Base-by-base conservation (phyloP, 2,797 vertebrate genomes). In the Mormyrus hasselquistii region DNA sequence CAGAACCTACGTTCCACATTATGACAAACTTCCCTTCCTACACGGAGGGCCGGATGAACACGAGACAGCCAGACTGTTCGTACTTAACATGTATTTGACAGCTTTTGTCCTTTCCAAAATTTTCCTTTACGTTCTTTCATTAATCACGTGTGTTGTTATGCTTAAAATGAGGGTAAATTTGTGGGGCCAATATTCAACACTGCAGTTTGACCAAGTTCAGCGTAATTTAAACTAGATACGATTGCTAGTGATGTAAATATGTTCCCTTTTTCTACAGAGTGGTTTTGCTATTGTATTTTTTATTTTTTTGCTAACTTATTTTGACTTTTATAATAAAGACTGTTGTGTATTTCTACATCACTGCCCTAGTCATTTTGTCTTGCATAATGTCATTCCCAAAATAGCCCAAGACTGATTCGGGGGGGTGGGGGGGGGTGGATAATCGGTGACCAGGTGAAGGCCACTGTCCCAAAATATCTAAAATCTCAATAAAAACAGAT, bases 261-360 rank as follows among this genome's bases (percentile, higher is more conserved):
- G 94, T 93, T 96, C 95, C 95, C 94, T 96, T 65, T 97, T 98
- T 97, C 95, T 97, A 98, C 97, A 94, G 96, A 97, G 95, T 99
- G 98, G 94, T 95, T 97, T 97, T 98, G 96, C 94, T 93, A 95
- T 96, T 96, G 96, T 96, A 96, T 95, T 96, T 96, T 95, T 92
- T 96, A 96, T 96, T 97, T 0, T 16, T 86, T 94, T 94, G 92
- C 96, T 99, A 98, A 99, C 94, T 99, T 99, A 99, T 99, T 99
- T 96, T 95, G 95, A 96, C 94, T 97, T 98, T 97, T 97, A 97
- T 93, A 95, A 97, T 96, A 97, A 96, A 96, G 93, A 98, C 98
- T 96, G 94, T 96, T 96, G 97, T 97, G 97, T 97, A 95, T 96
- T 96, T 96, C 93, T 95, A 96, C 93, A 95, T 94, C 92, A 94